A percentile compares a stretch with the other conserved stretches of the same genome.
These are phyloP conservation scores for Atrichornis clamosus DNA, from an alignment of 2,113 vertebrate species.

Conservation along the genomic window DNA sequence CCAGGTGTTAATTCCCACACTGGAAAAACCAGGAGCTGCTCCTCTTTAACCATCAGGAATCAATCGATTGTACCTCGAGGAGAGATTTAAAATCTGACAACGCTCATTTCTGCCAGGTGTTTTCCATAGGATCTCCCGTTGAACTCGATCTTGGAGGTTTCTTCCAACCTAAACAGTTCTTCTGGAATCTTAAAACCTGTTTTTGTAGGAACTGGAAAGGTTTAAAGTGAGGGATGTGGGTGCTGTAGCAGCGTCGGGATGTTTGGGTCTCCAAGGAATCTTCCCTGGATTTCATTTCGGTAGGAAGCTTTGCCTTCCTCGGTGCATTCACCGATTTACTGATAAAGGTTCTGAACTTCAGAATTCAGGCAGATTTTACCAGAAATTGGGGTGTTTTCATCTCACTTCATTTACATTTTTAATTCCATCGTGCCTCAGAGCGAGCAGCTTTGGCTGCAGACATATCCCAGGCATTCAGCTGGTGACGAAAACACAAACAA, in stretches of 20 bases:
- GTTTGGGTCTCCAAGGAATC: not conserved
- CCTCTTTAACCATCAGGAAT: not conserved
- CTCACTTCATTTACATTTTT: not conserved
- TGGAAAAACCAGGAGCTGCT: not conserved
- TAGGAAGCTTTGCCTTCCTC: not conserved
- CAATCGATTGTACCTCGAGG: not conserved
- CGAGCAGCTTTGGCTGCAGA: not conserved
- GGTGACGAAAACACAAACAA: not conserved
- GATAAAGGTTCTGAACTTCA: not conserved
- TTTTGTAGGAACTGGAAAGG: not conserved
- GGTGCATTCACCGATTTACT: not conserved
- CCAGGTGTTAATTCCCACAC: not conserved
- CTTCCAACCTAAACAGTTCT: not conserved
- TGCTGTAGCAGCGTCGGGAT: not conserved
- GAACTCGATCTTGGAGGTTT: not conserved
- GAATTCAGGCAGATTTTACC: not conserved
- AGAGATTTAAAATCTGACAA: not conserved
- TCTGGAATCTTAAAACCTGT: not conserved
- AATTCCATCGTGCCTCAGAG: not conserved
- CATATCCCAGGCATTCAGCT: not conserved
- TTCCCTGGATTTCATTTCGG: not conserved
- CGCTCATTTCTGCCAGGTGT: not conserved
- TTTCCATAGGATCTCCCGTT: not conserved
- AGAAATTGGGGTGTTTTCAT: rapidly evolving
- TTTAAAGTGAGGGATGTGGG: not conserved